Base-by-base conservation (phyloP, 1,140 invertebrate species). In the Bombus pyrosoma region DNA sequence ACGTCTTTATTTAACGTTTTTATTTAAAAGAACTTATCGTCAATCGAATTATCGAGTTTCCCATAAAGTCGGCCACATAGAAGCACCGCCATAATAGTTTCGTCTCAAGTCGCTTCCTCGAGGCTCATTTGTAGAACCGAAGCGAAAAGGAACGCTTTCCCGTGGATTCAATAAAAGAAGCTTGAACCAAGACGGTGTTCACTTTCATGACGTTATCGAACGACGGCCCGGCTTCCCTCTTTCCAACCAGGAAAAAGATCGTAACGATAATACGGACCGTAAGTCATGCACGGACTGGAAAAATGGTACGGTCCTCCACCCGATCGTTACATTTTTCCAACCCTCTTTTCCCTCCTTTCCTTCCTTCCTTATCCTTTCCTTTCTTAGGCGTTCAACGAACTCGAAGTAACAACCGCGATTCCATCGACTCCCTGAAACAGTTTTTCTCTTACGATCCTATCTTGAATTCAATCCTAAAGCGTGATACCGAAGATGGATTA, bases 121-220 rank as follows among this genome's bases (percentile, higher is more conserved):
- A 28, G 77, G 79, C 86, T 86, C 86, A 83, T 90, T 90, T 90
- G 81, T 90, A 90, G 78, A 78, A 68, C 39, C 28, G 25, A 81
- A 81, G 81, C 77, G 57, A 79, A 77, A 82, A 84, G 76, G 87
- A 89, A 80, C 87, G 80, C 87, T 86, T 89, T 79, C 73, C 84
- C 81, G 69, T 84, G 79, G 75, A 90, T 90, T 91, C 90, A 91
- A 91, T 91, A 91, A 90, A 86, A 88, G 87, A 80, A 86, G 89
- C 74, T 71, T 25, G 84, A 84, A 77, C 75, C 59, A 64, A 71
- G 81, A 34, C 69, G 82, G 71, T 79, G 83, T 83, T 90, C 86
- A 90, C 89, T 91, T 90, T 91, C 89, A 85, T 74, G 86, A 81
- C 82, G 87, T 82, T 90, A 91, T 91, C 90, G 81, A 91, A 81